phyloP scores from a whole-genome alignment of 2,113 vertebrate species.

The Furnarius figulus region DNA sequence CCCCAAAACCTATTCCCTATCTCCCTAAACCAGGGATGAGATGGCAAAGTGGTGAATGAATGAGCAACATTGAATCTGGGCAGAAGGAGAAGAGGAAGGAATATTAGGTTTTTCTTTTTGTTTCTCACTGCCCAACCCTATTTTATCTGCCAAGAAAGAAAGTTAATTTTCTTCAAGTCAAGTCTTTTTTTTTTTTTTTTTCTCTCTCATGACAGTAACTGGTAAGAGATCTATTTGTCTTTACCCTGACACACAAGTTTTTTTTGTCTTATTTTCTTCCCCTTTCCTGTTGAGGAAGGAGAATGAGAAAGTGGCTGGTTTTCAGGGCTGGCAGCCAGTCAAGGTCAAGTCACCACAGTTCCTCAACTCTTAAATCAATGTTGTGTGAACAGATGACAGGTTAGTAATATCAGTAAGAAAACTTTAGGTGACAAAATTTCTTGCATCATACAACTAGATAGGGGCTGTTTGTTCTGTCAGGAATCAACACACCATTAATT shows the following conservation, averaged over 20 bases:
- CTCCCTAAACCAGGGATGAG: neutral
- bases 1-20: accelerated
- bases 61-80: neutral
- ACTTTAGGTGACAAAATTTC: neutral
- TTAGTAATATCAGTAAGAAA: neutral
- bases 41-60: neutral
- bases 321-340: neutral
- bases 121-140: neutral
- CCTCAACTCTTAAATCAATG: neutral
- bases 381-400: neutral
- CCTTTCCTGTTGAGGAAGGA: neutral
- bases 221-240: neutral
- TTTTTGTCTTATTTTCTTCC: neutral
- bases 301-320: neutral
- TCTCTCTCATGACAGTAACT: neutral
- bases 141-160: neutral
- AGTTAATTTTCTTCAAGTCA: neutral
- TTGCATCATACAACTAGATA: neutral
- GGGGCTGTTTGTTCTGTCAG: neutral
- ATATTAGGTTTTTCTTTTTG: neutral
- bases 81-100: neutral
- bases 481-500: neutral
- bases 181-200: neutral
- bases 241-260: neutral
- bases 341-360: neutral